Base-by-base conservation (phyloP, 2,797 vertebrate genomes). In the Eremophila alpestris region DNA sequence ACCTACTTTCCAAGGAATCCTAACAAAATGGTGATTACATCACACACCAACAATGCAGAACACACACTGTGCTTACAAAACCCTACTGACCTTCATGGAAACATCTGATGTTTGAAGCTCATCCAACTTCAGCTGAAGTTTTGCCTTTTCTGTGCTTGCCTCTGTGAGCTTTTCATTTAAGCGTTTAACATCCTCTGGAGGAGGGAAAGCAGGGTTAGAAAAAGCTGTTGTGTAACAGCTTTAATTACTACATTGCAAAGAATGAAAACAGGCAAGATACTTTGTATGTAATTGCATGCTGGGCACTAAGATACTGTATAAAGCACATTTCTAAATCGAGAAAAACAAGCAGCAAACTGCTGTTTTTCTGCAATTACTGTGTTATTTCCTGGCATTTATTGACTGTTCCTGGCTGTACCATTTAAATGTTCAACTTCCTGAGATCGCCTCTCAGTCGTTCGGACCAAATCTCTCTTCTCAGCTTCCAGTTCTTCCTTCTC, bases 401-500 rank as follows among this genome's bases (percentile, higher is more conserved):
- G n/a, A 64, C 16, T n/a, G 45, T 14, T 32, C 24, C 67, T 43
- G 29, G 49, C 41, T 95, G 63, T 98, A 99, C 99, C 99, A 43
- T 98, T 99, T 97, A 99, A 97, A 97, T 99, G 98, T 77, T 99
- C 98, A 21, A 99, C 97, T 96, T 99, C 99, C 96, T 98, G 97
- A 58, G 98, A 98, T 16, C 98, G 97, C 93, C 98, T 98, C 70
- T 99, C 99, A 94, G 99, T 98, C 10, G 98, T 99, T 88, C 98
- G 98, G 32, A 99, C 97, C 93, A 99, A 98, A 92, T 99, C 99
- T 95, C 98, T 97, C 93, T 99, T 99, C 95, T 99, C 99, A 85
- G 98, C 97, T 96, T 99, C 99, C 95, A 99, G 97, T 48, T 99
- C 98, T 80, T 99, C 98, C 96, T 99, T 99, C 85, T 98, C 97